Percentiles rank a stretch among this genome's conserved stretches.
Evolutionary conservation across 2,113 vertebrate genomes (phyloP).

Genomic region (Bos taurus): ARS-UCD2.0 NC_037332.1:110380501-110381000

Average conservation of each 20-base stretch:
- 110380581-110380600: neutral
- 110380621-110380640: neutral
- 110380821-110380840: neutral
- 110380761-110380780: neutral
- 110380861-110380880: neutral
- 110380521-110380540: neutral
- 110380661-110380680: neutral
- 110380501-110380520: neutral
- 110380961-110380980: neutral
- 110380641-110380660: neutral
- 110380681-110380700: neutral
- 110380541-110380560: neutral
- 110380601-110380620: neutral
- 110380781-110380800: neutral
- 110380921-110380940: neutral
- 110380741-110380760: neutral
- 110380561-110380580: neutral
- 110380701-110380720: neutral
- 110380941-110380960: neutral
- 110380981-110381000: neutral
- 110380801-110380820: accelerated
- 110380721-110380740: neutral
- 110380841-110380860: neutral
- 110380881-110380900: neutral
- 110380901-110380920: neutral